These are phyloP conservation scores for Cecropterus lyciades DNA, from an alignment of 1,140 invertebrate species.

Conservation along the genomic window DNA sequence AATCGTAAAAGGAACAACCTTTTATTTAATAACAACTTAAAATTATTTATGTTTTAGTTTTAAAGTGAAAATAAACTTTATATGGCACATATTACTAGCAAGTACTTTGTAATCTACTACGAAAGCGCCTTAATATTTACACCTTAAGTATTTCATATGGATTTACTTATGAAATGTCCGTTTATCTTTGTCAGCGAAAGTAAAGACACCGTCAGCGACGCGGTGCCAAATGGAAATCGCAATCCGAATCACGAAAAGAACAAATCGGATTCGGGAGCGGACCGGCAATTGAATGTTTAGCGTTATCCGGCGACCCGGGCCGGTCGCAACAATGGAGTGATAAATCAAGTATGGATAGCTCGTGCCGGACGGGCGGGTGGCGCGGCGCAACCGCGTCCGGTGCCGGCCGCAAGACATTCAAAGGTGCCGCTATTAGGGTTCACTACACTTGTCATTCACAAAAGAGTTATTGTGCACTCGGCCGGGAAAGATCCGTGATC, in stretches of 20 bases:
- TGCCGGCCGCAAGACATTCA: slow-evolving; percentile 57
- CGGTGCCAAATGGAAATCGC: slow-evolving; percentile 24
- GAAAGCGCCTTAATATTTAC: too few species aligned
- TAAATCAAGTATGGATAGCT: slow-evolving; percentile 81
- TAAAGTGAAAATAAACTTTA: too few species aligned
- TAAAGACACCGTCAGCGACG: neutral
- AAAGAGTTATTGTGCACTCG: neutral
- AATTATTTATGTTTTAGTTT: too few species aligned
- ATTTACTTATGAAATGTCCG: too few species aligned
- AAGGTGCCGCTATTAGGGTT: slow-evolving; percentile 59
- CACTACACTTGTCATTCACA: slow-evolving; percentile 34
- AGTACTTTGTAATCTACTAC: too few species aligned
- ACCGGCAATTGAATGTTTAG: slow-evolving; percentile 66
- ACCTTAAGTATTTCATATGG: too few species aligned
- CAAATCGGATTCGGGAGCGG: slow-evolving; percentile 75
- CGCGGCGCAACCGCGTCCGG: slow-evolving; percentile 44
- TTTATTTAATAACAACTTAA: too few species aligned
- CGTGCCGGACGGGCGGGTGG: slow-evolving; percentile 59
- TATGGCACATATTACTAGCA: too few species aligned
- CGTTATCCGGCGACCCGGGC: slow-evolving; percentile 39
- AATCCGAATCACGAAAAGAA: slow-evolving; percentile 65
- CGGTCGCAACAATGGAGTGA: slow-evolving; percentile 77
- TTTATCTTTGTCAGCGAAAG: neutral
- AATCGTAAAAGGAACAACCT: too few species aligned
- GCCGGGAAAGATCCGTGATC: neutral